Base-by-base conservation (phyloP, 1,140 invertebrate species). In the Meloidogyne hapla region DNA sequence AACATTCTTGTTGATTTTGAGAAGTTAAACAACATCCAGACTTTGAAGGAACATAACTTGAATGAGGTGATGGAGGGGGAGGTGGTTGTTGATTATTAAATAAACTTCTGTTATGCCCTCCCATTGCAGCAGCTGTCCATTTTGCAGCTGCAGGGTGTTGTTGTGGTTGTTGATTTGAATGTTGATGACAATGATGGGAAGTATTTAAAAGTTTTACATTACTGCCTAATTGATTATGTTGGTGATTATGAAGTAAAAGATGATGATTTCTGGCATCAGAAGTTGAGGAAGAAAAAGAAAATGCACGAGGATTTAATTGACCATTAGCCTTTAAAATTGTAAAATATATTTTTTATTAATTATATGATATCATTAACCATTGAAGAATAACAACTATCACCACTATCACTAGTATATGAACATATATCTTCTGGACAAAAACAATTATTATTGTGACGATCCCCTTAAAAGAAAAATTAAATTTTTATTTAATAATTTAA, bases 301-400 rank as follows among this genome's bases (percentile, higher is more conserved):
- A 75, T 13, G 74, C 74, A 40, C 76, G 48, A 18, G 76, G 64
- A 38, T 77, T 77, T 42, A 77, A 68, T 25, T 77, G 75, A 0
- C 76, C 75, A 66, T 80, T 80, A 10, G 76, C 70, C 66, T 68
- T n/a, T 25, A 68, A 68, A n/a, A n/a, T n/a, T n/a, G n/a, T n/a
- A 10, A n/a, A n/a, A 21, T 2, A 5, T 15, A 4, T 26, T 26
- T n/a, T 66, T 66, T 66, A 2, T 21, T n/a, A 33, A 33, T 33
- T 33, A 33, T 6, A 33, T 6, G 4, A 33, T 6, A 33, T 33
- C 9, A 33, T 6, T 42, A 40, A 69, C 71, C 69, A 80, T 69
- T 12, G 79, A 80, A 8, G 77, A 80, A 40, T 80, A 80, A 45
- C 79, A 80, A 45, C 78, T 80, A 67, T 80, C 79, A 15, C 68